Base-by-base conservation (phyloP, 2,797 vertebrate genomes). In the Aldrovandia affinis region DNA sequence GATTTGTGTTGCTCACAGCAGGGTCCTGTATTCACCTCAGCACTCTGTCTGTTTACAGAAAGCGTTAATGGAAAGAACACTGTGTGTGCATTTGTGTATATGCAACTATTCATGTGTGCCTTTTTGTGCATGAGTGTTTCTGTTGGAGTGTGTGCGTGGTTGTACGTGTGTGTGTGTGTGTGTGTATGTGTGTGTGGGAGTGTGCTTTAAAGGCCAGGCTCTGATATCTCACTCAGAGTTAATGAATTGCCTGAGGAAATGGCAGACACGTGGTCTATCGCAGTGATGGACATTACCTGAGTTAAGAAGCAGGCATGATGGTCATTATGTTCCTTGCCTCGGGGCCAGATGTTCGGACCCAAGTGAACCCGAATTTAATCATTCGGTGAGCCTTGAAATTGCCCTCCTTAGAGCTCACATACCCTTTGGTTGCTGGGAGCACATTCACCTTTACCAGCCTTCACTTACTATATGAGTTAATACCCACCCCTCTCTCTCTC, bases 161-260 rank as follows among this genome's bases (percentile, higher is more conserved):
- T 39, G 33, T 78, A 36, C 20, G 70, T 44, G 70, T 22, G 12
- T 28, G 30, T 70, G 20, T 36, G 47, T 18, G 20, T 9, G 3
- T 54, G 44, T 36, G 25, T 81, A 36, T 36, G 30, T 59, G 33
- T 39, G 12, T 54, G 77, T 79, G 28, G 63, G 30, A 61, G 81
- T 73, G 63, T 82, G 30, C 55, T 44, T 59, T 52, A 30, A 79
- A 5, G 42, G n/a, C 15, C 28, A 54, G 15, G 50, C 5, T 54
- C 44, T 79, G 22, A 65, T 65, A 79, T 79, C n/a, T 79, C 77
- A 18, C 42, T 25, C 44, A 28, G 44, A 79, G 78, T 52, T 79
- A 55, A 79, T 79, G 47, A 79, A 55, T 15, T 33, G 78, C 78
- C 50, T 15, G 15, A 7, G 78, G 50, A 55, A 79, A 55, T 33